phyloP scores from a whole-genome alignment of 2,113 vertebrate genomes.

The Copsychus sechellarum region DNA sequence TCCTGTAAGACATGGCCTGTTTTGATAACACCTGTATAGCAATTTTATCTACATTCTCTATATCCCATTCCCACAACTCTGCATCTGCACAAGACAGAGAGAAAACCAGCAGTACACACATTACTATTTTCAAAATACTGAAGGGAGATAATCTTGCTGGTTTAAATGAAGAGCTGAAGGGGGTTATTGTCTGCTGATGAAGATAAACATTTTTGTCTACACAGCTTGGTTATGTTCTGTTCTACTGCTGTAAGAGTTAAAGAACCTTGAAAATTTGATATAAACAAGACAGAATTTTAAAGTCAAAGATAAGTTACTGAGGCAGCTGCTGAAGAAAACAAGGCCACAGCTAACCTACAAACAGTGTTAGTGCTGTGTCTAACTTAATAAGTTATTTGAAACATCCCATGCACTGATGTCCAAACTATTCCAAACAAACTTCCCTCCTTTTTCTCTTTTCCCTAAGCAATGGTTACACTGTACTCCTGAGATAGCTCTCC shows the following conservation, averaged over 20 bases:
- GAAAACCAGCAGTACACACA: not conserved
- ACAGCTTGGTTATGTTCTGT: not conserved
- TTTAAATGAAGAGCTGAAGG: not conserved
- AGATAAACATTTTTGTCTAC: not conserved
- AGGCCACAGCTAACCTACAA: constrained; percentile 9
- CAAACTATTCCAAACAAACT: constrained; percentile 33
- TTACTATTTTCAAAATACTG: not conserved
- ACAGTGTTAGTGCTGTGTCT: not conserved
- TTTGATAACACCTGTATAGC: not conserved
- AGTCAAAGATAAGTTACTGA: constrained; percentile 39
- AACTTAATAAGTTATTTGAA: constrained; percentile 47
- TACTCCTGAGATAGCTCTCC: constrained; percentile 9
- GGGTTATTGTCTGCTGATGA: not conserved
- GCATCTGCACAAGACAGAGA: not conserved
- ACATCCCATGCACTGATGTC: not conserved
- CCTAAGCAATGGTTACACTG: not conserved
- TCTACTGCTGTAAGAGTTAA: not conserved
- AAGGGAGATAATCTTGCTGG: not conserved
- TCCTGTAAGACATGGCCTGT: not conserved
- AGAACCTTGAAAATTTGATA: constrained; percentile 17
- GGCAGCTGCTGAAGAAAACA: constrained; percentile 25
- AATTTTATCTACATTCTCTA: not conserved
- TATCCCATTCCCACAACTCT: not conserved
- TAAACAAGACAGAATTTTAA: constrained; percentile 16
- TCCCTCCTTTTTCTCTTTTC: not conserved